Evolutionary conservation across 2,113 vertebrate species (phyloP).

Genomic region (Spizaetus ornatus): DNA sequence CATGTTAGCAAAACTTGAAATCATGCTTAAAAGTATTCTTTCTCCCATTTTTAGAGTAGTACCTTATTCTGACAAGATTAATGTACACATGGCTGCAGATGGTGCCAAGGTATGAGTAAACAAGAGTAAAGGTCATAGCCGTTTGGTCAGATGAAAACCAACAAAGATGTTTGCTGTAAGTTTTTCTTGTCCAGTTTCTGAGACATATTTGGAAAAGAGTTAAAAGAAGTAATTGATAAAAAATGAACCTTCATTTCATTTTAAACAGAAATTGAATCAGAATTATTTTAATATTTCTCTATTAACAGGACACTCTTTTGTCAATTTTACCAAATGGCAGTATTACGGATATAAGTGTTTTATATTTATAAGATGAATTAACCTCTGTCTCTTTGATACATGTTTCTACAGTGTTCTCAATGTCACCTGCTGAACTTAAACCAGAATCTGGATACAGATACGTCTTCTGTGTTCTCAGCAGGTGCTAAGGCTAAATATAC

Average conservation of each 20-base stretch:
- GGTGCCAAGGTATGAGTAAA: not conserved
- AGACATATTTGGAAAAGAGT: not conserved
- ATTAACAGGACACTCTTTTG: not conserved
- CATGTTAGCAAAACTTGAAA: not conserved
- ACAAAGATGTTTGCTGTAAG: not conserved
- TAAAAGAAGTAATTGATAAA: not conserved
- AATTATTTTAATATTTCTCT: not conserved
- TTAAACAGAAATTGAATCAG: not conserved
- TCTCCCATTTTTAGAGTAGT: not conserved
- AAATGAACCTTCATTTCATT: not conserved
- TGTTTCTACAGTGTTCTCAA: not conserved
- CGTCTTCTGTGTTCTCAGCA: not conserved
- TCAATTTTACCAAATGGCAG: not conserved
- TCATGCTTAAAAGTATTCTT: not conserved
- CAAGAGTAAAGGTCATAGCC: not conserved
- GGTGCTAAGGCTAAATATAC: not conserved
- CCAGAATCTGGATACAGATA: not conserved
- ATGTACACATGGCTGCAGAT: not conserved
- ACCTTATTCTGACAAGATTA: not conserved
- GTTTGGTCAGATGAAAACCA: not conserved
- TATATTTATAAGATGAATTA: not conserved
- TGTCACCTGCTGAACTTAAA: not conserved
- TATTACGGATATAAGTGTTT: fast-evolving
- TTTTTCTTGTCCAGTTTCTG: not conserved
- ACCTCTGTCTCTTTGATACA: not conserved